Evolutionary conservation across 2,888 invertebrate genomes (phyloP).

Genomic region (Drosophila borealis): DNA sequence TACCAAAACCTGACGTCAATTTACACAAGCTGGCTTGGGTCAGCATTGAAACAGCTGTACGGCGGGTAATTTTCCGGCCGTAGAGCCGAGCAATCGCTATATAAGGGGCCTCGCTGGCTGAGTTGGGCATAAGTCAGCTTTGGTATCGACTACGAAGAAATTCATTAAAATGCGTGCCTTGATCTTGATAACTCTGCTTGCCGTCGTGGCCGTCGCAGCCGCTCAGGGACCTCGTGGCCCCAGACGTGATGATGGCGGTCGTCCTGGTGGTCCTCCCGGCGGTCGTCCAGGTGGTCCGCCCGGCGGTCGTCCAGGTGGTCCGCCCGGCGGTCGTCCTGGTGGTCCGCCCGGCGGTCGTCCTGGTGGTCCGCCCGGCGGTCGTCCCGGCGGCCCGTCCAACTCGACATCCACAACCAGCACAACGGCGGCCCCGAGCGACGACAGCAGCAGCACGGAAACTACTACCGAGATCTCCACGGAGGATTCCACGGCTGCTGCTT

Average conservation of each 20-base stretch:
- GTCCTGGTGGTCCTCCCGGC: not conserved
- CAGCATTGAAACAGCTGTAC: slow-evolving; percentile 2
- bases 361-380: not conserved
- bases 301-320: not conserved
- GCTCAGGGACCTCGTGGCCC: slow-evolving; percentile 3
- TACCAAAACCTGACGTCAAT: slow-evolving; percentile 9
- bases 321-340: not conserved
- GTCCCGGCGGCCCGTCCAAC: not conserved
- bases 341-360: not conserved
- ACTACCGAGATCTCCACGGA: not conserved
- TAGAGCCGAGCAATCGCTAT: not conserved
- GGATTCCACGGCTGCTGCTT: not conserved
- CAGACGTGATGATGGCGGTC: not conserved
- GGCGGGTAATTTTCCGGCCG: not conserved
- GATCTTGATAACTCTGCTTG: slow-evolving; percentile 9
- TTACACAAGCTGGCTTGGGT: slow-evolving; percentile 1
- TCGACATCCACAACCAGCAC: not conserved
- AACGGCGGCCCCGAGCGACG: not conserved
- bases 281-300: not conserved
- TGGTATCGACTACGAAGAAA: not conserved
- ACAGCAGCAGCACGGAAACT: not conserved
- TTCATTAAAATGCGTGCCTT: slow-evolving; percentile 4
- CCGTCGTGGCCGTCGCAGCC: slow-evolving; percentile 12
- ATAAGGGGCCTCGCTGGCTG: not conserved
- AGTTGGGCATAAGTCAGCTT: not conserved